Evolutionary conservation across 2,797 vertebrate genomes (phyloP).

Genomic region (Pampus argenteus): DNA sequence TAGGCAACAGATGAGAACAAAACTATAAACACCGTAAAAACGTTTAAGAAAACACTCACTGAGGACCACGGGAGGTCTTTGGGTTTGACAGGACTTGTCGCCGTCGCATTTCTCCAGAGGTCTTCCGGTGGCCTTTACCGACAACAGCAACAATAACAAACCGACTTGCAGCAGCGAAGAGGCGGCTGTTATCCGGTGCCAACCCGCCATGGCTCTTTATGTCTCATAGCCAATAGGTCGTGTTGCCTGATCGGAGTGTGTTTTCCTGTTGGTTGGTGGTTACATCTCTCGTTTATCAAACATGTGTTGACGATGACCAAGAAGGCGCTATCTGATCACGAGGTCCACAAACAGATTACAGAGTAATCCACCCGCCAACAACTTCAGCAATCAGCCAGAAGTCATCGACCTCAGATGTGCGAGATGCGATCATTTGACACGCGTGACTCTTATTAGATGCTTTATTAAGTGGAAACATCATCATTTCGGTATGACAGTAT

Average conservation of each 20-base stretch:
- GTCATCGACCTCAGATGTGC: conserved; percentile 44
- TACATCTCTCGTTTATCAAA: neutral
- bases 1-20: neutral
- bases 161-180: conserved; percentile 48
- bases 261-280: no score
- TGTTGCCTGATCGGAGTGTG: neutral
- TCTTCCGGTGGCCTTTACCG: conserved; percentile 53
- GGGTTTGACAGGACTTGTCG: conserved; percentile 41
- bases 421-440: conserved; percentile 7
- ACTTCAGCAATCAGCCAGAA: conserved; percentile 19
- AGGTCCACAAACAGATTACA: conserved; percentile 37
- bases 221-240: conserved; percentile 67
- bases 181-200: conserved; percentile 49
- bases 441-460: neutral
- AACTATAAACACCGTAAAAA: neutral
- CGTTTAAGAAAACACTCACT: conserved; percentile 72
- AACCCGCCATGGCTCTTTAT: conserved; percentile 66
- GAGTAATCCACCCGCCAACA: conserved; percentile 23
- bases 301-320: neutral
- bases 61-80: conserved; percentile 83
- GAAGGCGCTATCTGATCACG: conserved; percentile 52
- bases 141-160: conserved; percentile 63
- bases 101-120: conserved; percentile 62
- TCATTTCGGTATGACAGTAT: conserved; percentile 2
- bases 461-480: conserved; percentile 38